Conservation (phyloP, 1,140 invertebrate species). For the Phortica variegata region DNA sequence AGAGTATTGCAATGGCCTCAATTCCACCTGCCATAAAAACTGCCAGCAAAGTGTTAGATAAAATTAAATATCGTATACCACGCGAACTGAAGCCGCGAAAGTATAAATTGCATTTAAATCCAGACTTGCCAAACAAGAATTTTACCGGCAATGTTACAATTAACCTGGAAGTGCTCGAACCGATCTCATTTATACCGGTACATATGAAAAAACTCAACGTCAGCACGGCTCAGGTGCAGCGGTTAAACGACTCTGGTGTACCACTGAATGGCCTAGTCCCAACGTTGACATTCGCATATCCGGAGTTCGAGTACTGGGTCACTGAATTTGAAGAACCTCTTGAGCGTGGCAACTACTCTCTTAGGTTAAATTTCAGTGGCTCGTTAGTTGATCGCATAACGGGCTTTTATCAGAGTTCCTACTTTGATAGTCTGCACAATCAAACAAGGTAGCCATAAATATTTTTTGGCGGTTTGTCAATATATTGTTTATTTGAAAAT, state of each 20-base stretch:
- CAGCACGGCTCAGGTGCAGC: slow-evolving; percentile 31
- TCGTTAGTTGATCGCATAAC: slow-evolving; percentile 67
- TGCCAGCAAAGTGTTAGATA: slow-evolving; percentile 35
- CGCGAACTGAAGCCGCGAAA: slow-evolving; percentile 67
- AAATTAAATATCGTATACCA: slow-evolving; percentile 65
- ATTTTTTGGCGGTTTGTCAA: slow-evolving; percentile 5
- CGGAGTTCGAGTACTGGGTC: slow-evolving; percentile 68
- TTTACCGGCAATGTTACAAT: slow-evolving; percentile 76
- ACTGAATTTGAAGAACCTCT: slow-evolving; percentile 61
- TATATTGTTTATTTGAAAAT: slow-evolving; percentile 2
- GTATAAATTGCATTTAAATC: slow-evolving; percentile 75
- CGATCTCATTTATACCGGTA: slow-evolving; percentile 67
- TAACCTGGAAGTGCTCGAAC: slow-evolving; percentile 62
- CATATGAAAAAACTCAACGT: slow-evolving; percentile 64
- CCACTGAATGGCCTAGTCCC: slow-evolving; percentile 26
- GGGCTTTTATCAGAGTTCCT: slow-evolving; percentile 79
- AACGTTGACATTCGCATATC: slow-evolving; percentile 59
- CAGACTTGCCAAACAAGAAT: slow-evolving; percentile 68
- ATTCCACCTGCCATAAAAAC: slow-evolving; percentile 34
- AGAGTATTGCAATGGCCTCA: slow-evolving; percentile 19
- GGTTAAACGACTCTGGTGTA: slow-evolving; percentile 30
- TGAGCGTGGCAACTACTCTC: slow-evolving; percentile 62
- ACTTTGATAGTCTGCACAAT: slow-evolving; percentile 63
- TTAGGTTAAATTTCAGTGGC: slow-evolving; percentile 70
- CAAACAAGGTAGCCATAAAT: slow-evolving; percentile 61